These are phyloP conservation scores for Lagopus muta DNA, from an alignment of 2,113 vertebrate species.

Conservation along the genomic window DNA sequence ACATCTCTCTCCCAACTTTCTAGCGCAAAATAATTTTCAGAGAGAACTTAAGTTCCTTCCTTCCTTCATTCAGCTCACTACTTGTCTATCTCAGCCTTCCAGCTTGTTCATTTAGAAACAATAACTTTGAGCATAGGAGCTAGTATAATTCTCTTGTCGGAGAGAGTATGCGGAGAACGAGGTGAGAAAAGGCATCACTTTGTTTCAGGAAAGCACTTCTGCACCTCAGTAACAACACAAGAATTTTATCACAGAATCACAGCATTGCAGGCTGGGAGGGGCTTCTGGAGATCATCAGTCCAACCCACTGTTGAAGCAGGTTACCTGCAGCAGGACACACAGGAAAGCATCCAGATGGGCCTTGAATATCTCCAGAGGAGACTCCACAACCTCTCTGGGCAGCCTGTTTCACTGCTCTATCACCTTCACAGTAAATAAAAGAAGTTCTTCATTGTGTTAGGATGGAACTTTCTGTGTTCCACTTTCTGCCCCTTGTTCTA, in stretches of 20 bases:
- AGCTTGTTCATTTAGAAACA: not conserved
- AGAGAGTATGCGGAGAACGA: not conserved
- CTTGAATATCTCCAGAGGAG: too few relatives aligned
- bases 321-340: too few relatives aligned
- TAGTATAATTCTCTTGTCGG: not conserved
- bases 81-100: not conserved
- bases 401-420: too few relatives aligned
- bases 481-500: too few relatives aligned
- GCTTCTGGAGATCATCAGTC: too few relatives aligned
- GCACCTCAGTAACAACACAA: not conserved
- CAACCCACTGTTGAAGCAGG: too few relatives aligned
- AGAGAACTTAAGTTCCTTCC: not conserved
- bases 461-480: too few relatives aligned
- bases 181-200: not conserved
- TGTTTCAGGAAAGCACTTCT: rapidly evolving
- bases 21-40: not conserved
- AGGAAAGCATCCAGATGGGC: too few relatives aligned
- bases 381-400: too few relatives aligned
- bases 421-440: too few relatives aligned
- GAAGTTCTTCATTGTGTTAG: too few relatives aligned
- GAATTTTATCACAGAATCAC: not conserved
- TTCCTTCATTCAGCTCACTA: not conserved
- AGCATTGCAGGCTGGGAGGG: too few relatives aligned
- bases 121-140: not conserved
- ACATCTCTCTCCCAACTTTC: not conserved